Evolutionary conservation across 2,797 vertebrate species (phyloP).

Genomic region (Anguilla obscura): DNA sequence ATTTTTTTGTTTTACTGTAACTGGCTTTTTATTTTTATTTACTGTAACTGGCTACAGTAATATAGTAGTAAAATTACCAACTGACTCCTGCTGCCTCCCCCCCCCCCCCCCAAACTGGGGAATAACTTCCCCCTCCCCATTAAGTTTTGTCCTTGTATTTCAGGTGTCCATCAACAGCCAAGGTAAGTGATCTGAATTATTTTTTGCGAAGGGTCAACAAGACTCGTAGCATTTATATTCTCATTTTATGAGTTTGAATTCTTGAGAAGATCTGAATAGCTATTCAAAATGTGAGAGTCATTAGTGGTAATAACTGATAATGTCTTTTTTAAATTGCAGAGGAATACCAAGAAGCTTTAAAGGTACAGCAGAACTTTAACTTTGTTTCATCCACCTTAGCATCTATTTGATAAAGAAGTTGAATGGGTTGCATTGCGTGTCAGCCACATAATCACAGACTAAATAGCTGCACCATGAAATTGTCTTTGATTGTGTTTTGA

Average conservation of each 20-base stretch:
- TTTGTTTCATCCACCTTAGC: not conserved
- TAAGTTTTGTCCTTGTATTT: slow-evolving; percentile 52
- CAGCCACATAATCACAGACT: not conserved
- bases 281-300: not conserved
- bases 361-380: slow-evolving; percentile 74
- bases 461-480: not conserved
- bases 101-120: too few species aligned
- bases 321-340: slow-evolving; percentile 66
- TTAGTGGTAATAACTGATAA: not conserved
- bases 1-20: too few species aligned
- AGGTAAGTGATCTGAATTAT: slow-evolving; percentile 73
- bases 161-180: slow-evolving; percentile 96
- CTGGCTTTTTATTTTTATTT: too few species aligned
- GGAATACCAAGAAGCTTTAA: slow-evolving; percentile 96
- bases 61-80: too few species aligned
- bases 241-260: not conserved
- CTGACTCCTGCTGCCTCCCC: too few species aligned
- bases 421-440: not conserved
- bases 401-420: not conserved
- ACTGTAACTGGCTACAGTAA: too few species aligned
- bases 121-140: not conserved
- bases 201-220: not conserved
- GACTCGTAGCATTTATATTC: too few species aligned
- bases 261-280: not conserved
- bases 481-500: not conserved